A percentile compares a stretch with the other conserved stretches of the same genome.
These are phyloP conservation scores for Xenopus laevis DNA, from an alignment of 2,113 vertebrate species.

Conservation along the genomic window DNA sequence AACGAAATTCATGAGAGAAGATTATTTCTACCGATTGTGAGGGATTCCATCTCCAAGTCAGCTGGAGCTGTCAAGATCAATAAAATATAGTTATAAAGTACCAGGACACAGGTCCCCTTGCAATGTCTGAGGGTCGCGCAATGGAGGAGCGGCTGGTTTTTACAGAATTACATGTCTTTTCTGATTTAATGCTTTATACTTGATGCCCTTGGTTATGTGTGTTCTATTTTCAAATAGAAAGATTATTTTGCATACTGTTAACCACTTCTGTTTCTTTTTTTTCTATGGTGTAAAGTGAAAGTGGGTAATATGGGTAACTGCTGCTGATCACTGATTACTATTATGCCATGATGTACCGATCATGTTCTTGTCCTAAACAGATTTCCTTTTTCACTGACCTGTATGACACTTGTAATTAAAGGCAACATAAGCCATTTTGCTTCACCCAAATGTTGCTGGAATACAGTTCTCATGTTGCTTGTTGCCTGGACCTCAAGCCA, in stretches of 20 bases:
- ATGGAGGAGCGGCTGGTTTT: conserved; percentile 13
- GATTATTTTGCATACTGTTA: conserved; percentile 14
- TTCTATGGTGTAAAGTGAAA: too few relatives aligned
- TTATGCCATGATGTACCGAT: too few relatives aligned
- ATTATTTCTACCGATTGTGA: conserved; percentile 38
- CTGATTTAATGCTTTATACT: conserved; percentile 44
- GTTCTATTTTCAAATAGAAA: conserved; percentile 19
- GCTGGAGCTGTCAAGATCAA: conserved; percentile 51
- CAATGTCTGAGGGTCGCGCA: conserved; percentile 12
- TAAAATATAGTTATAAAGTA: conserved; percentile 45
- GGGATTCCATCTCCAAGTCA: conserved; percentile 29
- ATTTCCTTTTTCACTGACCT: too few relatives aligned
- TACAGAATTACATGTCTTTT: conserved; percentile 54
- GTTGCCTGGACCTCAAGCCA: too few relatives aligned
- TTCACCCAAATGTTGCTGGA: too few relatives aligned
- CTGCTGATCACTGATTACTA: too few relatives aligned
- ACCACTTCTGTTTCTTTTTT: not conserved
- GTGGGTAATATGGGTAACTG: too few relatives aligned
- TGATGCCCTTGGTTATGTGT: conserved; percentile 25
- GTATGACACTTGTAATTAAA: too few relatives aligned
- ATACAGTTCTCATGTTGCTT: too few relatives aligned
- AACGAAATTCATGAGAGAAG: conserved; percentile 27
- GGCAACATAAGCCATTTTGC: too few relatives aligned
- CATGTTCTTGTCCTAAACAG: too few relatives aligned
- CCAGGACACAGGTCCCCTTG: conserved; percentile 24